Evolutionary conservation across 2,797 vertebrate genomes (phyloP), one percentile per base, ranked within the genome.

Genomic region (Saxicola maurus): DNA sequence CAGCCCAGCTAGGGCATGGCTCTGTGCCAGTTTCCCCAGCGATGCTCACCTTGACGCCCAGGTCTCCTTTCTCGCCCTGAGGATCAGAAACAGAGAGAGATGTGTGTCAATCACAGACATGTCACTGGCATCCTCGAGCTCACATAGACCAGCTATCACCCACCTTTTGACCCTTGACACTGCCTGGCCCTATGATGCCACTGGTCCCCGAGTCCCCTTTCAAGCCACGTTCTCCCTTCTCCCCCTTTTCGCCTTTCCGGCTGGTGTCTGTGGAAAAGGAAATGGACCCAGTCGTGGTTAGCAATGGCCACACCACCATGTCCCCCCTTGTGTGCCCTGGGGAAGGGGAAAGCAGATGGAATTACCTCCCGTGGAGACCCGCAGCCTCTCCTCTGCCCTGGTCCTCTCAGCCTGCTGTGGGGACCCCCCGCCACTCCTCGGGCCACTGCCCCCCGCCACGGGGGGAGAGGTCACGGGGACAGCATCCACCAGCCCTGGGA

Each of bases 11-110:
- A 23, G 55, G 35, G 31, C 68, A n/a, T 0, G 2, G 55, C n/a
- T 83, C 69, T 33, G 43, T 17, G 51, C 17, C 1, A 1, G 51
- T n/a, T 76, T 13, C 35, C 28, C 23, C 57, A 23, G 60, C 1
- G 0, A 25, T 33, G 79, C 93, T 95, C 77, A 97, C 96, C 98
- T 99, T 99, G 31, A 94, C 0, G 64, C 98, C 98, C 56, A 96
- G 96, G 60, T 98, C 98, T 86, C 98, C 98, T 72, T 97, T 94
- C 88, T 97, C 97, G 27, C 98, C 98, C 98, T 99, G 94, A 16
- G 74, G 96, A 71, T 61, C n/a, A 81, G 80, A 93, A 82, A 93
- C 25, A 42, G 46, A 62, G 35, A 37, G 17, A 17, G 74, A 45
- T 0, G 1, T 33, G 27, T 27, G 25, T 87, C 43, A 91, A 46